Evolutionary conservation across 2,888 invertebrate species (phyloP), one percentile per base, ranked within the genome.

Genomic region (Melinopterus prodromus): DNA sequence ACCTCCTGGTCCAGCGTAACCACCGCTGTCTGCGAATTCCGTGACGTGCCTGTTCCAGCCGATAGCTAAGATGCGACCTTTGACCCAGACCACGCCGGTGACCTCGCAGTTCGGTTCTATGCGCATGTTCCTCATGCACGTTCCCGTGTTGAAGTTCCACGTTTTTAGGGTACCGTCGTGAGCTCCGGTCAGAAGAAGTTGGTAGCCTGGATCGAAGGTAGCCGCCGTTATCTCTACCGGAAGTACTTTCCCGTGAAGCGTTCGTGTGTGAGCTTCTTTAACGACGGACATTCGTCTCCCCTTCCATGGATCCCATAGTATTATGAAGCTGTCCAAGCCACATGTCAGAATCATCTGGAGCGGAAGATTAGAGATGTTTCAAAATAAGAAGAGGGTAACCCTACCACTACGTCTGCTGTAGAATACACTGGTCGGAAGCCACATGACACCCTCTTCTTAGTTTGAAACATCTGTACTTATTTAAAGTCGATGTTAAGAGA

Each of bases 141-240:
- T 91, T 0, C 96, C 96, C 35, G 94, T 94, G 86, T 95, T 96
- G 86, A 96, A 96, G 88, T 96, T 95, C 97, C 97, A 97, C 53
- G 96, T 91, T 90, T 94, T 95, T 6, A 97, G 90, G 0, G 93
- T 92, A 12, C 97, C 97, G 87, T 96, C 93, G 77, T 94, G 92
- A 0, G 95, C 96, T 0, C 95, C 96, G 0, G 96, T 96, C 79
- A 96, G 88, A 37, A 97, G 90, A 80, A 95, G 91, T 86, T 95
- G 94, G 83, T 92, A 90, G 26, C 93, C 92, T 0, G 94, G 93
- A 89, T 96, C 95, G 88, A 96, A 96, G 85, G 93, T 92, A 36
- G 94, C 94, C 4, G 95, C 93, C 0, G 95, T 95, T 82, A 96
- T 95, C 90, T 95, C 95, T 75, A 95, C 91, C 0, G 93, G 92